Base-by-base conservation (phyloP, 2,113 vertebrate species). In the Esox niger region DNA sequence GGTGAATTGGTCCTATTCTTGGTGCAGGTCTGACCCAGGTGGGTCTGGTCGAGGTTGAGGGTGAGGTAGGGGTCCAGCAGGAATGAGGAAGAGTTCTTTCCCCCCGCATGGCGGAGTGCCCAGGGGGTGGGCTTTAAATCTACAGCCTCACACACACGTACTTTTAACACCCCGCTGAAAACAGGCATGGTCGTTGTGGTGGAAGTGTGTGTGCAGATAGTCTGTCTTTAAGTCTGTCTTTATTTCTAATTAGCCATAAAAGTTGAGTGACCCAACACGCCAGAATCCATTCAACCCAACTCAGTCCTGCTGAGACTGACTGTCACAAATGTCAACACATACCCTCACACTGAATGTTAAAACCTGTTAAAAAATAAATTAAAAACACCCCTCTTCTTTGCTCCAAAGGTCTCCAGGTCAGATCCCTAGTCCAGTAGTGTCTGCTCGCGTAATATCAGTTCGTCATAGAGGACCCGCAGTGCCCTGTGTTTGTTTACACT, bases 81-180 rank as follows among this genome's bases (percentile, higher is more conserved):
- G 79, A 98, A 98, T 70, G 95, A 97, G 88, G 97, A 95, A 10
- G 38, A 43, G 38, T 95, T 96, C 87, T 93, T 95, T 73, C 96
- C 97, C 80, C 98, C 96, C 0, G 96, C 96, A 82, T 98, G 97
- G 78, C 97, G 94, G 83, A 99, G 85, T 2, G 97, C 98, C 97
- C 97, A 99, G 3, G 97, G 91, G 52, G 97, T 99, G 89, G 96
- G 97, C 83, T 98, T 98, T 82, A 99, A 90, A 87, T 98, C 95
- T 90, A 97, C 93, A 23, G 97, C 97, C 89, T 98, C 96, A 68
- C 95, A 98, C 87, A 99, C 96, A 82, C 95, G 95, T 81, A 99
- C 96, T 90, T 98, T 99, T 87, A 99, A 87, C 85, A 98, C 90
- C 81, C 97, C 97, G 90, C 96, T 98, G 90, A 99, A 99, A 84